Conservation (phyloP, 2,888 invertebrate species). For the Dendrolimus pini region DNA sequence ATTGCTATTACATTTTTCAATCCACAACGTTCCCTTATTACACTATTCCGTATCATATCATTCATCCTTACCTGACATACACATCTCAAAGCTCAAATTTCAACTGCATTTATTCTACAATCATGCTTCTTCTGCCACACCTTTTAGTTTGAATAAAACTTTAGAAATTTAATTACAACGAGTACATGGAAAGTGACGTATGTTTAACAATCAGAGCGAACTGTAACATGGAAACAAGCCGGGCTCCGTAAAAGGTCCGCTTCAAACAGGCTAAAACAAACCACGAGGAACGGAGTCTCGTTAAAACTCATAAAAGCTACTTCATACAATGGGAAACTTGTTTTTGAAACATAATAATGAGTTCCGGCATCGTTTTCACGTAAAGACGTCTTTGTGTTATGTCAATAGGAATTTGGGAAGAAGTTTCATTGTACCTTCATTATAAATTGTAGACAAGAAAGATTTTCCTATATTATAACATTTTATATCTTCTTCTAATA, state of each 20-base stretch:
- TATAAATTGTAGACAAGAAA: too few relatives aligned
- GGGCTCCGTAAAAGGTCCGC: not conserved
- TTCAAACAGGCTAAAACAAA: slow-evolving; percentile 12
- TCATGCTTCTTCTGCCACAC: too few relatives aligned
- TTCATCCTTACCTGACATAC: too few relatives aligned
- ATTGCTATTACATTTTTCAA: too few relatives aligned
- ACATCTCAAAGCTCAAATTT: too few relatives aligned
- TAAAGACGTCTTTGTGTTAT: not conserved
- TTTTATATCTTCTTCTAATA: too few relatives aligned
- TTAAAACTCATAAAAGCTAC: slow-evolving; percentile 5
- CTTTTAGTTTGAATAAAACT: too few relatives aligned
- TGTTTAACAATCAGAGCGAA: not conserved
- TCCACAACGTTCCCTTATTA: too few relatives aligned
- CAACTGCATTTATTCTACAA: too few relatives aligned
- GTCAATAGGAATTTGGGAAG: not conserved
- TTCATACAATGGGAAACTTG: slow-evolving; percentile 2
- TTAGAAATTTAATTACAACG: too few relatives aligned
- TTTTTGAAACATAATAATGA: slow-evolving; percentile 1
- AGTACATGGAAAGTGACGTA: not conserved
- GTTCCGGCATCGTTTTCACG: not conserved
- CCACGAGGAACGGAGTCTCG: slow-evolving; percentile 1
- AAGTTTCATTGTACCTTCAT: slow-evolving; percentile 4
- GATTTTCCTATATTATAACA: too few relatives aligned
- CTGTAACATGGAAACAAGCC: not conserved
- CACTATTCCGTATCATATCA: too few relatives aligned